These are phyloP conservation scores for Idaea aversata DNA, from an alignment of 2,888 invertebrate genomes.

Conservation along the genomic window DNA sequence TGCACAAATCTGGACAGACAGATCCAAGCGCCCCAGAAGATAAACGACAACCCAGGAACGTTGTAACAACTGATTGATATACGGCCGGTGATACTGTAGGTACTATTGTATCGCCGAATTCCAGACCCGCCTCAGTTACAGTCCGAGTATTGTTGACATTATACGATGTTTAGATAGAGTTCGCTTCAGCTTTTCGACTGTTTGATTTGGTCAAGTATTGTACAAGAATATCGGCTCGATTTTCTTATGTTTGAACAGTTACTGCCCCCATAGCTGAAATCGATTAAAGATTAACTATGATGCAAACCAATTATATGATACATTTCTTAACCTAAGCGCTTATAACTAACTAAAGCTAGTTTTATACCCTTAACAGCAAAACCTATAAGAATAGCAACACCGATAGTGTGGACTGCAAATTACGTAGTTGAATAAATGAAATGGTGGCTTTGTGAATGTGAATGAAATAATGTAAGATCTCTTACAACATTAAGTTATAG, in stretches of 20 bases:
- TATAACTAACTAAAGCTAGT: no score
- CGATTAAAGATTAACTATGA: background rate
- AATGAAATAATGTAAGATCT: background rate
- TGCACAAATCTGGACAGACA: constrained; percentile 77
- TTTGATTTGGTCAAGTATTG: constrained; percentile 50
- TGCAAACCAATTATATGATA: no score
- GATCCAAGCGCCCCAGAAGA: constrained; percentile 73
- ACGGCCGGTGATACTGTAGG: constrained; percentile 71
- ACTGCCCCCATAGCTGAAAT: background rate
- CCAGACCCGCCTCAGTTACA: constrained; percentile 73
- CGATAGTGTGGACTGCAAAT: no score
- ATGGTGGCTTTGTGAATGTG: no score
- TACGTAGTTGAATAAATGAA: no score
- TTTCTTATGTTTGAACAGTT: constrained; percentile 18
- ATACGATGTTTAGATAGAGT: constrained; percentile 70
- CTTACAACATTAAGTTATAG: background rate
- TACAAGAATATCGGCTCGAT: constrained; percentile 27
- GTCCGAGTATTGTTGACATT: constrained; percentile 73
- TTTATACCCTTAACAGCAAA: no score
- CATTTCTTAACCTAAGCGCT: no score
- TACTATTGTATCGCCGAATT: constrained; percentile 65
- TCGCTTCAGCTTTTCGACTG: constrained; percentile 48
- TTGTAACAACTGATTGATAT: constrained; percentile 79
- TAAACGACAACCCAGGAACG: constrained; percentile 76
- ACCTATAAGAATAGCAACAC: no score